Conservation (phyloP, 2,888 invertebrate genomes). For the Eubasilissa splendida region DNA sequence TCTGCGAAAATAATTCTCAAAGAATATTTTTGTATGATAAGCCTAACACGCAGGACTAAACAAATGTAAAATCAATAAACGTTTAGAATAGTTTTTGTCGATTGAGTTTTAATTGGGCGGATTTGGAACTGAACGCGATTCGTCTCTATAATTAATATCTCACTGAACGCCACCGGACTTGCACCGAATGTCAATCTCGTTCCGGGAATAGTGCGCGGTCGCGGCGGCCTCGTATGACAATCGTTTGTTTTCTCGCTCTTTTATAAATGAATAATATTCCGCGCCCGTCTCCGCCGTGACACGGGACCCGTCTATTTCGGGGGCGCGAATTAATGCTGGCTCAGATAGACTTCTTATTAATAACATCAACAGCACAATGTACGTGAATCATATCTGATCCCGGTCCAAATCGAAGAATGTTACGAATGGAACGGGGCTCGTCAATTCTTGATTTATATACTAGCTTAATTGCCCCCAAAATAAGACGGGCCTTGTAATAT, state of each 20-base stretch:
- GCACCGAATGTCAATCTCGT: neutral
- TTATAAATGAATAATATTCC: constrained; percentile 39
- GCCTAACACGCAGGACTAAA: no score
- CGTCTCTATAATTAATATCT: constrained; percentile 13
- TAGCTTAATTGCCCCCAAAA: no score
- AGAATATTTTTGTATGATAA: no score
- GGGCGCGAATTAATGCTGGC: constrained; percentile 39
- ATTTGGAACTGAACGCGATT: neutral
- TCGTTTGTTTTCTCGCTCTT: constrained; percentile 29
- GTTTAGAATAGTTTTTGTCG: no score
- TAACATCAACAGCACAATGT: constrained; percentile 28
- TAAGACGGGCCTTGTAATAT: no score
- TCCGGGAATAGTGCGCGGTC: constrained; percentile 11
- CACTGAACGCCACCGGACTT: constrained; percentile 8
- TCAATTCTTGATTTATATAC: constrained; percentile 6
- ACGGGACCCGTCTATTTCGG: constrained; percentile 23
- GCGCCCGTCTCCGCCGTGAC: constrained; percentile 24
- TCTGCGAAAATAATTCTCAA: no score
- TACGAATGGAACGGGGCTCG: neutral
- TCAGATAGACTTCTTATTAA: constrained; percentile 17
- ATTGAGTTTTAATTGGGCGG: neutral
- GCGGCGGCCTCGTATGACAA: constrained; percentile 31
- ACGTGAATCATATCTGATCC: constrained; percentile 32
- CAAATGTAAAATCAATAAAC: no score
- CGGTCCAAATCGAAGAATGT: constrained; percentile 30